Evolutionary conservation across 2,113 vertebrate genomes (phyloP), one percentile per base, ranked within the genome.

Genomic region (Vanacampus margaritifer): DNA sequence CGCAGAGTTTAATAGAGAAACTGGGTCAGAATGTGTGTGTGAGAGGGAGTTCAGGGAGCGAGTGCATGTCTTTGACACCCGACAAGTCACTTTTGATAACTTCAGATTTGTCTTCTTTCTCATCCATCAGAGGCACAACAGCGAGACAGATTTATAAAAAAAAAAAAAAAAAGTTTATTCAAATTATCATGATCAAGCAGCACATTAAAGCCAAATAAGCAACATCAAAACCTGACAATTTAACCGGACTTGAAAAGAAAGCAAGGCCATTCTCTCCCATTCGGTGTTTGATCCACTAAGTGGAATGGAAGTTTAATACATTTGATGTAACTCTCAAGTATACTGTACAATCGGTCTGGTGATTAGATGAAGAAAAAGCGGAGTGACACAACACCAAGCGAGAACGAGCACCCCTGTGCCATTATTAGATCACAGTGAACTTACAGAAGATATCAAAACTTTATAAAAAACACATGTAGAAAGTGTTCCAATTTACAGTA

Each of bases 141-240:
- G 41, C 70, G 43, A 60, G 70, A 80, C 73, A 70, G 85, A 86
- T 89, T 65, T 83, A 84, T 85, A 89, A 90, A 84, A 32, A 57
- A 51, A 50, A 32, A 57, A 51, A 50, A 50, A 50, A 50, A 50
- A 50, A 8, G 69, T 92, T 92, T 92, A 91, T 91, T 92, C 75
- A 87, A 85, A 80, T 82, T 81, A 80, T 82, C 78, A 90, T 88
- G 82, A 90, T 90, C 86, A 90, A 82, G 86, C 88, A 83, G 79
- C 77, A 84, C 78, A 87, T 80, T 88, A 81, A 86, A 85, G 80
- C 82, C 80, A 89, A 84, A 82, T 84, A 79, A 88, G 83, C 78
- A 70, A 87, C 81, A 87, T 84, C 80, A 82, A 87, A 87, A 82
- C 71, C 71, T 2, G 79, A 87, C 76, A 74, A 64, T 80, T n/a